phyloP scores from a whole-genome alignment of 2,888 invertebrate genomes.

The Tuberolachnus salignus region DNA sequence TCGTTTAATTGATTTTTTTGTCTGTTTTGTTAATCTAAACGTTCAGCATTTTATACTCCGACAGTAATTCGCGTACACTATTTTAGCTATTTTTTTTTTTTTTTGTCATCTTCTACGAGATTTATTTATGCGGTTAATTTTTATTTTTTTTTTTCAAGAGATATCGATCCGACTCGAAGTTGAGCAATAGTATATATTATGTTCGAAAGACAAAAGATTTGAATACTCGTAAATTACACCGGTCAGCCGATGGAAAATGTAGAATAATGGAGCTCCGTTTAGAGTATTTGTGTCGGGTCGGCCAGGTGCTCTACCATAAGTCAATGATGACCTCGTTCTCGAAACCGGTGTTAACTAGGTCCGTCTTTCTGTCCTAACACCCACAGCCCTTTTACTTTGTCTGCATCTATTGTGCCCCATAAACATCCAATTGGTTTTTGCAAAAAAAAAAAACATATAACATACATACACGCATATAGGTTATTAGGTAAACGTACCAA shows the following conservation, averaged over 20 bases:
- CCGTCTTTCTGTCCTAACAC: constrained; percentile 47
- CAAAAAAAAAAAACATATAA: neutral
- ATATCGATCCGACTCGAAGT: constrained; percentile 21
- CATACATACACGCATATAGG: too few species aligned
- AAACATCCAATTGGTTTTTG: constrained; percentile 26
- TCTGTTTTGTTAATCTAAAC: neutral
- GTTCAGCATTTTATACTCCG: too few species aligned
- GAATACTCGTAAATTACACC: constrained; percentile 47
- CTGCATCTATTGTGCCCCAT: constrained; percentile 20
- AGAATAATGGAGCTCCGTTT: constrained; percentile 50
- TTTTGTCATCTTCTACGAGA: neutral
- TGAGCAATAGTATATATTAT: constrained; percentile 12
- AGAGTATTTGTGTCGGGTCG: constrained; percentile 52
- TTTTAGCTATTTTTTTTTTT: neutral
- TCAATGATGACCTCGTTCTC: constrained; percentile 55
- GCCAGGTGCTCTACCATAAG: constrained; percentile 55
- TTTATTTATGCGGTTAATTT: neutral
- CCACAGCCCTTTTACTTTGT: constrained; percentile 55
- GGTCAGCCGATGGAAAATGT: constrained; percentile 35
- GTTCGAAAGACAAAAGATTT: constrained; percentile 31
- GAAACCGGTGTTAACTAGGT: constrained; percentile 56
- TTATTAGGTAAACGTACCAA: too few species aligned
- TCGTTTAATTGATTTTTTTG: neutral
- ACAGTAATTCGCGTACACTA: too few species aligned
- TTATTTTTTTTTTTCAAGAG: constrained; percentile 8